Percentiles rank a stretch among this genome's conserved stretches.
Evolutionary conservation across 2,113 vertebrate species (phyloP).

Genomic region (Bubo scandiacus): DNA sequence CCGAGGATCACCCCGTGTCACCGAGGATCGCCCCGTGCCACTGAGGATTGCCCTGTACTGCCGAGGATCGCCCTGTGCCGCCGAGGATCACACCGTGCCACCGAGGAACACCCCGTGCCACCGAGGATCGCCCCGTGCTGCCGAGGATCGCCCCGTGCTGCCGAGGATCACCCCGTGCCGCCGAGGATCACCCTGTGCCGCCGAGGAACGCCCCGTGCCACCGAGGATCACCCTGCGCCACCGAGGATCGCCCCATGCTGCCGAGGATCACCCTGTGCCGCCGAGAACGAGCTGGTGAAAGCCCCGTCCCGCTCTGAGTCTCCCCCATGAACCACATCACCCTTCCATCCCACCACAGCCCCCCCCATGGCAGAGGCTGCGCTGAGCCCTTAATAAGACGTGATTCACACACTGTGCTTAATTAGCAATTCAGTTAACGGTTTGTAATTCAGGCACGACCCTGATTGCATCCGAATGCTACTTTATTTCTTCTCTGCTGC

Average conservation of each 20-base stretch:
- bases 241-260: background rate
- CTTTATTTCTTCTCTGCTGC: conserved; percentile 57
- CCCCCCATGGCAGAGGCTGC: background rate
- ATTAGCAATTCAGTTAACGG: conserved; percentile 54
- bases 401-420: conserved; percentile 47
- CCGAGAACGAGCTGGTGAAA: background rate
- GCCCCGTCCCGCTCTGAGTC: background rate
- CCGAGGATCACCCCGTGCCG: background rate
- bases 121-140: too few relatives aligned
- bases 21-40: background rate
- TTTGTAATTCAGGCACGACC: conserved; percentile 67
- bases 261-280: background rate
- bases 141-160: background rate
- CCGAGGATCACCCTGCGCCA: background rate
- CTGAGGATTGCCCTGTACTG: too few relatives aligned
- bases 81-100: too few relatives aligned
- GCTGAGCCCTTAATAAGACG: background rate
- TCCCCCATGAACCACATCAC: rapidly evolving
- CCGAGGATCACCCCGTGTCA: background rate
- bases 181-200: background rate
- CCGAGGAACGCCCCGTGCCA: background rate
- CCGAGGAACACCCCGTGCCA: too few relatives aligned
- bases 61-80: too few relatives aligned
- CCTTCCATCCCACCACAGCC: background rate
- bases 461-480: conserved; percentile 59